Percentiles rank a stretch among this genome's conserved stretches.
Evolutionary conservation across 1,140 invertebrate species (phyloP).

Genomic region (Gryllus bimaculatus): DNA sequence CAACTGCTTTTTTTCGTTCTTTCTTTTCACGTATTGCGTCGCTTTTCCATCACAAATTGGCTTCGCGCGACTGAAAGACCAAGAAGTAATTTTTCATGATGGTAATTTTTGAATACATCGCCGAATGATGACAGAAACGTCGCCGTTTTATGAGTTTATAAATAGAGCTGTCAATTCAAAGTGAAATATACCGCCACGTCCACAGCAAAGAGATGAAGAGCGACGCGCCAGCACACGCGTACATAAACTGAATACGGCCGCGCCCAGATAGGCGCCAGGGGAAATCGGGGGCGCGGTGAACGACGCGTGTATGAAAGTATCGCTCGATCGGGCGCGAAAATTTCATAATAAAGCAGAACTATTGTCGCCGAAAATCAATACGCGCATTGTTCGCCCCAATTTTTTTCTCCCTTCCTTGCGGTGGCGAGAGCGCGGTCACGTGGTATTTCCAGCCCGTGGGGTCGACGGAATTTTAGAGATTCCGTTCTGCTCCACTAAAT

Average conservation of each 20-base stretch:
- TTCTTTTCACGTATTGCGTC: background rate
- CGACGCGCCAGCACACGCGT: background rate
- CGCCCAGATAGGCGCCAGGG: too few relatives aligned
- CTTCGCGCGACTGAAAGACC: background rate
- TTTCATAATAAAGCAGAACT: slow-evolving; percentile 1
- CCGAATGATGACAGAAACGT: background rate
- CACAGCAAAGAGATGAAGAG: background rate
- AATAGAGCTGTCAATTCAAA: background rate
- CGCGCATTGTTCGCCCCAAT: background rate
- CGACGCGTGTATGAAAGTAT: background rate
- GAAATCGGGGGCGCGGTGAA: background rate
- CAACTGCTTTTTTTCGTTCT: background rate
- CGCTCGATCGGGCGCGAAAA: background rate
- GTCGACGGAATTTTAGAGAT: background rate
- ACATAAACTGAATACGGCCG: background rate
- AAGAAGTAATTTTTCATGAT: background rate
- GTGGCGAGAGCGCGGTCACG: background rate
- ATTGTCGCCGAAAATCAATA: background rate
- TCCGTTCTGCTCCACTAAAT: background rate
- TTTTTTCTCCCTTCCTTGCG: background rate
- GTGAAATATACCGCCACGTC: background rate
- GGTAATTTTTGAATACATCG: background rate
- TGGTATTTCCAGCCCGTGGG: background rate
- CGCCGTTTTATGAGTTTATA: background rate
- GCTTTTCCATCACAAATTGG: background rate